Evolutionary conservation across 2,888 invertebrate species (phyloP).

Genomic region (Rhyacophila evoluta): DNA sequence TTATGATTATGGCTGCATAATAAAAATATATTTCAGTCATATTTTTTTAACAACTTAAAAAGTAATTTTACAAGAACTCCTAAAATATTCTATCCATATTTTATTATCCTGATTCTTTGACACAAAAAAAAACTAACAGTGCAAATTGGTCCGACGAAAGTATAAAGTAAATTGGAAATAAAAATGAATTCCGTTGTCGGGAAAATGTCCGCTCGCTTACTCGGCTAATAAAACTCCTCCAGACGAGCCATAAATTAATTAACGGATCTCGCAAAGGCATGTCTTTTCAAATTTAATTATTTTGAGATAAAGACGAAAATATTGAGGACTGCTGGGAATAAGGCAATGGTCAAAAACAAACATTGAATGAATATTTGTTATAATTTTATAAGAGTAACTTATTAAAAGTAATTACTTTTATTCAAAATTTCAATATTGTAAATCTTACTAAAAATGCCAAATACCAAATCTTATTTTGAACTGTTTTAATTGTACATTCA

Average conservation of each 20-base stretch:
- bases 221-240: neutral
- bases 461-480: no score
- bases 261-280: neutral
- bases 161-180: neutral
- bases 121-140: neutral
- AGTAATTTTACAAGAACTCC: neutral
- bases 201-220: neutral
- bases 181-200: neutral
- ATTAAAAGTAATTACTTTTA: no score
- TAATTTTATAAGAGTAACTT: no score
- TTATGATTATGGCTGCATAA: no score
- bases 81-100: neutral
- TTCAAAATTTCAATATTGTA: no score
- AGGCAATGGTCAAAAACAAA: neutral
- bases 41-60: neutral
- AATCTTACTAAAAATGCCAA: no score
- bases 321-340: slow-evolving; percentile 1
- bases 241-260: slow-evolving; percentile 11
- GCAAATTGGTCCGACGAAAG: neutral
- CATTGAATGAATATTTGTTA: no score
- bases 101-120: neutral
- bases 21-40: no score
- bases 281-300: slow-evolving; percentile 18
- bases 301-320: neutral
- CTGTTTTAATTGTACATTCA: no score